Percentiles rank a stretch among this genome's conserved stretches.
Conservation (phyloP, 2,888 invertebrate species). For the Maniola hyperantus region DNA sequence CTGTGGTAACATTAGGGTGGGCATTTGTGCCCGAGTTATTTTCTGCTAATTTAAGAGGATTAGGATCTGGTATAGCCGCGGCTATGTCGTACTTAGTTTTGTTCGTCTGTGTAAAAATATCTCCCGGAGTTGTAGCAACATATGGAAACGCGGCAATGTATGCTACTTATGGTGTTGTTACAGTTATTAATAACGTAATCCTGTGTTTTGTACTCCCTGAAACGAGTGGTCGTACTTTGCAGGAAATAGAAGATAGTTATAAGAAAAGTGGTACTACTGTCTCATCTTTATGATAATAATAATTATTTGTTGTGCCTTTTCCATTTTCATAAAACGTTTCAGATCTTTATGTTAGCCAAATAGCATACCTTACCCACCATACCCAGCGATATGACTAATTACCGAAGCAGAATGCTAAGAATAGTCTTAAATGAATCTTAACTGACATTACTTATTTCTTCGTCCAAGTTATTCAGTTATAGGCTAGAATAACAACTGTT, state of each 20-base stretch:
- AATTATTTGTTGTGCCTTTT: no score
- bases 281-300: slow-evolving; percentile 20
- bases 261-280: slow-evolving; percentile 56
- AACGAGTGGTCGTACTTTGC: slow-evolving; percentile 84
- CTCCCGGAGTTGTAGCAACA: slow-evolving; percentile 48
- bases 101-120: slow-evolving; percentile 54
- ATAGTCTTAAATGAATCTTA: no score
- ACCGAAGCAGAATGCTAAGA: no score
- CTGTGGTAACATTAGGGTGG: slow-evolving; percentile 52
- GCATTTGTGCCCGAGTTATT: slow-evolving; percentile 59
- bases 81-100: slow-evolving; percentile 51
- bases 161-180: slow-evolving; percentile 47
- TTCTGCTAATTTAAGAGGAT: slow-evolving; percentile 54
- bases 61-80: slow-evolving; percentile 56
- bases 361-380: no score
- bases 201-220: slow-evolving; percentile 56
- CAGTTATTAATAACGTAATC: slow-evolving; percentile 44
- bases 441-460: no score
- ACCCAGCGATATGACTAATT: no score
- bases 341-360: no score
- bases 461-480: no score
- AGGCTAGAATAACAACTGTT: no score
- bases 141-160: slow-evolving; percentile 53
- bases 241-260: slow-evolving; percentile 81
- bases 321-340: no score